Evolutionary conservation across 2,888 invertebrate species (phyloP).

Genomic region (Eilema griseolum): DNA sequence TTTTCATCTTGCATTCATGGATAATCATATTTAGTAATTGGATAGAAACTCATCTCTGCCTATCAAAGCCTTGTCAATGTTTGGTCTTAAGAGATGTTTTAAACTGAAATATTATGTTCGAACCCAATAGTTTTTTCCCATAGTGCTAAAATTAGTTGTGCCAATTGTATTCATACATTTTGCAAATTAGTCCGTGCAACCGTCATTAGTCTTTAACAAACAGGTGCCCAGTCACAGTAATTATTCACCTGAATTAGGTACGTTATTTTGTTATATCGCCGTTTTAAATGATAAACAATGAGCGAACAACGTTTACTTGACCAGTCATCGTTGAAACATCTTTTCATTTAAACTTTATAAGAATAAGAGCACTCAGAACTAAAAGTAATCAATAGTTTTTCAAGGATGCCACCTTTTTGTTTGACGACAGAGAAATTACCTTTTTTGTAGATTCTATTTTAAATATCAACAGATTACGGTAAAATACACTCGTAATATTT

Average conservation of each 20-base stretch:
- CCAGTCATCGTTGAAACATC: slow-evolving; percentile 46
- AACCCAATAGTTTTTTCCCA: neutral
- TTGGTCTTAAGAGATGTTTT: neutral
- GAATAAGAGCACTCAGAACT: slow-evolving; percentile 32
- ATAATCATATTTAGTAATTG: too few species aligned
- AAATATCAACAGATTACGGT: slow-evolving; percentile 37
- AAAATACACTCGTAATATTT: slow-evolving; percentile 39
- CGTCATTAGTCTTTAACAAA: slow-evolving; percentile 6
- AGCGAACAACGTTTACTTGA: slow-evolving; percentile 25
- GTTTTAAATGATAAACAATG: slow-evolving; percentile 41
- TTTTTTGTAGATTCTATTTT: slow-evolving; percentile 34
- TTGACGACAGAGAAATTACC: slow-evolving; percentile 20
- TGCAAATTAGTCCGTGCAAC: slow-evolving; percentile 2
- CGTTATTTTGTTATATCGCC: slow-evolving; percentile 44
- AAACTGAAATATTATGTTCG: neutral
- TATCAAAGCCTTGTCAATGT: neutral
- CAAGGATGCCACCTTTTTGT: slow-evolving; percentile 42
- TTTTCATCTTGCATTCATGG: too few species aligned
- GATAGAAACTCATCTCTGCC: neutral
- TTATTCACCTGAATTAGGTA: slow-evolving; percentile 35
- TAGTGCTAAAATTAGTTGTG: neutral
- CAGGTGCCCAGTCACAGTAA: slow-evolving; percentile 32
- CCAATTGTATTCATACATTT: neutral
- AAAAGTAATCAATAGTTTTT: slow-evolving; percentile 41
- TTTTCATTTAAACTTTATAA: slow-evolving; percentile 39